These are phyloP conservation scores for Laticauda laticaudata DNA, from an alignment of 2,113 vertebrate species.

Conservation along the genomic window DNA sequence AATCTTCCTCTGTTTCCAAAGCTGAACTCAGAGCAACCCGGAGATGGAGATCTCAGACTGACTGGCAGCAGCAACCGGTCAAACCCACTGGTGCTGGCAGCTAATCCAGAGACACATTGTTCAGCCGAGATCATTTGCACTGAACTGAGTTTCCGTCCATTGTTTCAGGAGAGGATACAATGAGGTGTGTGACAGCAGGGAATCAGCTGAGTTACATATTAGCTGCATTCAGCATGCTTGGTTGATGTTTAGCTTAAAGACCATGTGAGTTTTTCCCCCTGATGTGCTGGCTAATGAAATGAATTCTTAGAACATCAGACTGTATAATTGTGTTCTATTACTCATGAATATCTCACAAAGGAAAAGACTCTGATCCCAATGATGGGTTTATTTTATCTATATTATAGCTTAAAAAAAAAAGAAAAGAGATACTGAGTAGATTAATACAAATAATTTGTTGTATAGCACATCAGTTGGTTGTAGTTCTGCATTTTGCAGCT, in stretches of 20 bases:
- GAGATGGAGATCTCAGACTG: constrained; percentile 30
- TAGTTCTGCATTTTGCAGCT: not conserved
- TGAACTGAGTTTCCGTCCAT: constrained; percentile 26
- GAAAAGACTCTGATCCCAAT: not conserved
- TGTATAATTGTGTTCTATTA: not conserved
- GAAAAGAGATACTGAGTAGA: not conserved
- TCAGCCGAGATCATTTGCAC: constrained; percentile 25
- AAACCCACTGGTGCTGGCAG: not conserved
- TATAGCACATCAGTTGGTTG: not conserved
- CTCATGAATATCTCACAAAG: not conserved
- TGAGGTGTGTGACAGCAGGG: not conserved
- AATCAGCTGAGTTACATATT: constrained; percentile 35
- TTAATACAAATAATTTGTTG: not conserved
- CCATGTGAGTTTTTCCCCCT: constrained; percentile 3
- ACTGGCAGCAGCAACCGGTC: not conserved
- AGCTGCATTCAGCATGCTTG: not conserved
- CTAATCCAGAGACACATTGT: constrained; percentile 37
- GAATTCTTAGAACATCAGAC: not conserved
- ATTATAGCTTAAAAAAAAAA: not conserved
- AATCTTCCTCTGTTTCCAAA: not conserved
- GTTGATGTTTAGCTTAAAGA: constrained; percentile 5
- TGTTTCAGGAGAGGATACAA: constrained; percentile 29
- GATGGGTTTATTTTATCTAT: not conserved
- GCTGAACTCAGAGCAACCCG: not conserved
- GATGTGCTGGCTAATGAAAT: not conserved